Base-by-base conservation (phyloP, 2,888 invertebrate species). In the Agrilus cyanescens region DNA sequence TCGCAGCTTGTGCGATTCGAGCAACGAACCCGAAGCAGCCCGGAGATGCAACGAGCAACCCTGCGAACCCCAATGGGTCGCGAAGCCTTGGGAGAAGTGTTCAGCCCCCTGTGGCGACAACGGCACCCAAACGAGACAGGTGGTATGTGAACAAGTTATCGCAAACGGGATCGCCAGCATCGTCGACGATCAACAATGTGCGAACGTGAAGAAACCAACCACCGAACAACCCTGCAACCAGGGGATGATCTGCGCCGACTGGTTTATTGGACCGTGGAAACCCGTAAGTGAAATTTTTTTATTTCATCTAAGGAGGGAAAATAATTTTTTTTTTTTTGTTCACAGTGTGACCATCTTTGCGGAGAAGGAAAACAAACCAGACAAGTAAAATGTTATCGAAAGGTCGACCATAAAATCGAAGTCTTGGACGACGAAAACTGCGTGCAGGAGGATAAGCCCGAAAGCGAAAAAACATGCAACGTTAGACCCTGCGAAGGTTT, bases 251-350 rank as follows among this genome's bases (percentile, higher is more conserved):
- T 94, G 94, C 59, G 90, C 95, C 0, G 74, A 76, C 39, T 96
- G 91, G 85, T 85, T 87, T 59, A 70, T 79, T 18, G 90, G 85
- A 41, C 85, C 85, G 4, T 97, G 96, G 96, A 83, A 82, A 61
- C 85, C 89, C 52, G 90, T 90, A 68, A 72, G 77, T 63, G 18
- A 7, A 10, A 41, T n/a, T 37, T 32, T 15, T n/a, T 33, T 37
- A 35, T 38, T 38, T 25, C 6, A 33, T 35, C 29, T n/a, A n/a
- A n/a, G n/a, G n/a, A n/a, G n/a, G n/a, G n/a, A n/a, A n/a, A n/a
- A n/a, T n/a, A n/a, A 32, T 4, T 32, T 4, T 18, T 40, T 3
- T 31, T 15, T 34, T 37, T 4, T 41, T 47, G 16, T 51, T 47
- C 46, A 6, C 33, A 90, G 83, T 95, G 94, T 57, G 82, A 90